Conservation (phyloP, 2,113 vertebrate species). For the Myanophis thanlyinensis region DNA sequence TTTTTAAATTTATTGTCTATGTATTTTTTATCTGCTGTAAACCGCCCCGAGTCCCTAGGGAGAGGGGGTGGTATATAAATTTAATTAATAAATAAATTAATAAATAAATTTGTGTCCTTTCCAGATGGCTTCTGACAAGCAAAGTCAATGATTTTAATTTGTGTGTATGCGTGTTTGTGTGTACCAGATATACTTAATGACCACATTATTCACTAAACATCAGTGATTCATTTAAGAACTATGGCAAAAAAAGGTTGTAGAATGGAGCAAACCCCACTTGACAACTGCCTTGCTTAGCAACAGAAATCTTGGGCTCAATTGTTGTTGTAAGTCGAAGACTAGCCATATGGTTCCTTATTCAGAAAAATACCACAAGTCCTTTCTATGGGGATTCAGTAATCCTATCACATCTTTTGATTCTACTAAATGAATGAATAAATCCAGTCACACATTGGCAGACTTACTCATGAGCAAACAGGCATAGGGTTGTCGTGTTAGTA, state of each 20-base stretch:
- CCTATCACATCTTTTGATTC: not conserved
- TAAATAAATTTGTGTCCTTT: too few species aligned
- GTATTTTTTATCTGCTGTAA: too few species aligned
- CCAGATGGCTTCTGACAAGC: not conserved
- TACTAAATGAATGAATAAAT: not conserved
- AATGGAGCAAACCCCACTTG: not conserved
- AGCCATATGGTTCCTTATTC: not conserved
- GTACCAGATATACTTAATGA: not conserved
- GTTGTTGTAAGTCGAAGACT: not conserved
- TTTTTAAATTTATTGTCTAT: too few species aligned
- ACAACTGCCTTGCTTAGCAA: not conserved
- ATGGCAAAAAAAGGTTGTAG: not conserved
- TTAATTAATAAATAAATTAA: too few species aligned
- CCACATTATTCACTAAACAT: not conserved
- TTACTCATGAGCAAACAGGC: not conserved
- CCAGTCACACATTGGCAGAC: not conserved
- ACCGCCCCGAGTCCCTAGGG: too few species aligned
- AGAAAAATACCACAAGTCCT: not conserved
- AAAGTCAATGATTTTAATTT: too few species aligned
- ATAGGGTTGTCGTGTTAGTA: not conserved
- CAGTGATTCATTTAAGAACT: not conserved
- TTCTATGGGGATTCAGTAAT: not conserved
- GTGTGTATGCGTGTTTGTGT: too few species aligned
- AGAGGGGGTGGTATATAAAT: too few species aligned
- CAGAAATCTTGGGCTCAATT: not conserved